phyloP scores from a whole-genome alignment of 2,797 vertebrate genomes.

The Megaceryle alcyon region DNA sequence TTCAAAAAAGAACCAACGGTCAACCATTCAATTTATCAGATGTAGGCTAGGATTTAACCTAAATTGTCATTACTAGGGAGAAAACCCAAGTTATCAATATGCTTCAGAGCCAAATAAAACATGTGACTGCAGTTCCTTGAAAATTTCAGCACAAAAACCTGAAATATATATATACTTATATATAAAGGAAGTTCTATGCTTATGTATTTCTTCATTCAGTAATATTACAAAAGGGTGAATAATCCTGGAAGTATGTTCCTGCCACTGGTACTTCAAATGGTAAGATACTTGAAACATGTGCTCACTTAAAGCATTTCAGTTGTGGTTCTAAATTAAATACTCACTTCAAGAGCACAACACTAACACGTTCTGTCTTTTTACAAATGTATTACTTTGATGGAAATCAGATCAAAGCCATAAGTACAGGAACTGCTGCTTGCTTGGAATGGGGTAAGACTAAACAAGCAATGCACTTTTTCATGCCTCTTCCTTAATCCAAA shows the following conservation, averaged over 20 bases:
- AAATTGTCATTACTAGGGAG: neutral
- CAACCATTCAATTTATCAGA: neutral
- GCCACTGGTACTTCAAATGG: neutral
- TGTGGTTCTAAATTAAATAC: neutral
- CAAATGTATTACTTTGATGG: fast-evolving
- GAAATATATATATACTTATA: neutral
- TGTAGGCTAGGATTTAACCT: neutral
- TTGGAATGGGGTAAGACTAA: neutral
- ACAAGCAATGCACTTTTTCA: neutral
- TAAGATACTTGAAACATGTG: neutral
- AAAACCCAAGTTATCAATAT: neutral
- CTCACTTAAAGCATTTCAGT: neutral
- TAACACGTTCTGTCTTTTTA: neutral
- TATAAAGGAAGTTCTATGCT: neutral
- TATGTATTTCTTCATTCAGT: neutral
- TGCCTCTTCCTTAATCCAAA: neutral
- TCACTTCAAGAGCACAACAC: neutral
- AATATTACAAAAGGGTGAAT: neutral
- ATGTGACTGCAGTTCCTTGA: neutral
- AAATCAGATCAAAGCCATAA: neutral
- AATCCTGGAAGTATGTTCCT: neutral
- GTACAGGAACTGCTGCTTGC: neutral
- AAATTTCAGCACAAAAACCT: neutral
- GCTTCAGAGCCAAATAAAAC: neutral
- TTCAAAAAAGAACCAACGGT: neutral